Conservation (phyloP, 2,797 vertebrate genomes). For the Kryptopterus vitreolus region DNA sequence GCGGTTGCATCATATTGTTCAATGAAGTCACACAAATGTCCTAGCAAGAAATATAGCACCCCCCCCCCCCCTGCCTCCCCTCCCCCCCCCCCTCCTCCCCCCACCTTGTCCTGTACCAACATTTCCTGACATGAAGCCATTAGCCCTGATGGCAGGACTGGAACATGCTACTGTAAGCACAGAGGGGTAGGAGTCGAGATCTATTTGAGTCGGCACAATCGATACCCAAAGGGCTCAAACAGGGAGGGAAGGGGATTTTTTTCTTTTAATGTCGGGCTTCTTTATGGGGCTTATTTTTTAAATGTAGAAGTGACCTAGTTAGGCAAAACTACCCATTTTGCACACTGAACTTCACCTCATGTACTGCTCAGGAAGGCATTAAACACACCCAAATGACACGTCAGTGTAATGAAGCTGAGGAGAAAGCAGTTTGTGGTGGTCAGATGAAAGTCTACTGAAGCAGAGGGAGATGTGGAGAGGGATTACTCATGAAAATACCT, state of each 20-base stretch:
- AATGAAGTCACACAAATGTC: constrained; percentile 4
- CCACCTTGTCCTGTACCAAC: background rate
- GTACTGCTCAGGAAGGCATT: constrained; percentile 6
- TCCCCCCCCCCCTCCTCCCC: too few species aligned
- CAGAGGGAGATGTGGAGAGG: constrained; percentile 31
- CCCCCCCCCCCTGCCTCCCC: too few species aligned
- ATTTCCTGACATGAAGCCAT: constrained; percentile 56
- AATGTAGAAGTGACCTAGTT: background rate
- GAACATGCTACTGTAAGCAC: constrained; percentile 15
- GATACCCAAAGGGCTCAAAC: constrained; percentile 65
- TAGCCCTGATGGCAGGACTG: constrained; percentile 59
- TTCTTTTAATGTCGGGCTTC: background rate
- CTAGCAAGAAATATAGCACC: background rate
- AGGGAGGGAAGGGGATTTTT: constrained; percentile 28
- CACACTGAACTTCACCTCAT: constrained; percentile 25
- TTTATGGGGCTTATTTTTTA: constrained; percentile 1
- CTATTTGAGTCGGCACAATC: constrained; percentile 69
- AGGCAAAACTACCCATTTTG: background rate
- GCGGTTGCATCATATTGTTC: constrained; percentile 8
- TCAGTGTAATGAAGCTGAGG: constrained; percentile 50
- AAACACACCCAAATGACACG: constrained; percentile 65
- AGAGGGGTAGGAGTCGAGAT: constrained; percentile 45
- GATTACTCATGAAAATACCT: constrained; percentile 67
- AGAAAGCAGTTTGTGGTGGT: constrained; percentile 62
- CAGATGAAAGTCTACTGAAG: constrained; percentile 29